These are phyloP conservation scores for Drosophila mauritiana DNA, from an alignment of 1,140 invertebrate species.

Conservation along the genomic window DNA sequence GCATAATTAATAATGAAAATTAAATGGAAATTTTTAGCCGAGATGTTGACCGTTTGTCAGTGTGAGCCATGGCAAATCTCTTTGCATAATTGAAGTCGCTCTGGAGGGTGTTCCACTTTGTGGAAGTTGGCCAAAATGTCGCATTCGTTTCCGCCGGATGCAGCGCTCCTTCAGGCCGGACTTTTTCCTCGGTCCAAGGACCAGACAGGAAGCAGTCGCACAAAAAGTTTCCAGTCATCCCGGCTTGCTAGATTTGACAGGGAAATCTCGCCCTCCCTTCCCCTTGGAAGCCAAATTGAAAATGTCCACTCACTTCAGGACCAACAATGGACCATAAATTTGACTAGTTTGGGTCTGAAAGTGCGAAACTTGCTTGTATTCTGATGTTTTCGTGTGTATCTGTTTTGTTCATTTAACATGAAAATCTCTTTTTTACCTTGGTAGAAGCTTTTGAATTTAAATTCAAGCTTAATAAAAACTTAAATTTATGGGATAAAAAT, in stretches of 20 bases:
- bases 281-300: slow-evolving; percentile 23
- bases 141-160: slow-evolving; percentile 60
- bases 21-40: slow-evolving; percentile 70
- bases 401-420: slow-evolving; percentile 1
- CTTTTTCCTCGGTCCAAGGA: slow-evolving; percentile 31
- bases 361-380: slow-evolving; percentile 10
- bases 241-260: slow-evolving; percentile 47
- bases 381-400: slow-evolving; percentile 4
- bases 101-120: slow-evolving; percentile 58
- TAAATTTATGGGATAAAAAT: no score
- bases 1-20: slow-evolving; percentile 78
- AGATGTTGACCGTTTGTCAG: slow-evolving; percentile 5
- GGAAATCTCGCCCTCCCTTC: slow-evolving; percentile 17
- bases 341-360: slow-evolving; percentile 15
- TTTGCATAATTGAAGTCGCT: slow-evolving; percentile 74
- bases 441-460: no score
- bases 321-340: slow-evolving; percentile 41
- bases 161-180: slow-evolving; percentile 20
- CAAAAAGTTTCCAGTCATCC: slow-evolving; percentile 38
- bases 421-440: background rate
- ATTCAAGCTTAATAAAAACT: no score
- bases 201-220: slow-evolving; percentile 30
- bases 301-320: slow-evolving; percentile 20
- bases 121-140: slow-evolving; percentile 59
- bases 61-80: slow-evolving; percentile 47